These are phyloP conservation scores for Paralvinella palmiformis DNA, from an alignment of 1,140 invertebrate species.

Conservation along the genomic window DNA sequence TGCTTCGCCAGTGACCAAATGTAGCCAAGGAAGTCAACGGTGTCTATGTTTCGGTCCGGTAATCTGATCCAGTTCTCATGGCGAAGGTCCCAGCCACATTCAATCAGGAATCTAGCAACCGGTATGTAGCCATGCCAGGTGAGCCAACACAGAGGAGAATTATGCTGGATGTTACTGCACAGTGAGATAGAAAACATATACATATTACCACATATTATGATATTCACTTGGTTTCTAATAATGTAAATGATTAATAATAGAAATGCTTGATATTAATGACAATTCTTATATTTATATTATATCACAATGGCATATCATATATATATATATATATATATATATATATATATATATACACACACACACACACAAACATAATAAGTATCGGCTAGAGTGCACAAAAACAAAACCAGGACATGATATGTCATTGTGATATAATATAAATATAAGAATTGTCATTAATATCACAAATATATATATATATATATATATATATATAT, in stretches of 20 bases:
- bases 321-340: no score
- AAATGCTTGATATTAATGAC: neutral
- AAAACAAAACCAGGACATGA: no score
- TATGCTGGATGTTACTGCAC: neutral
- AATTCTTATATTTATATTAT: neutral
- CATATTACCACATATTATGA: neutral
- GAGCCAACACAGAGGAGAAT: constrained; percentile 18
- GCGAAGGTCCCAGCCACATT: constrained; percentile 13
- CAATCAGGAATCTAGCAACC: constrained; percentile 6
- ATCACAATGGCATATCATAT: neutral
- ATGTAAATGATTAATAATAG: neutral
- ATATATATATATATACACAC: no score
- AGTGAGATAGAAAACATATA: neutral
- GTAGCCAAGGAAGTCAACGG: neutral
- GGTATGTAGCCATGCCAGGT: constrained; percentile 7
- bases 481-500: no score
- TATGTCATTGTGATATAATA: no score
- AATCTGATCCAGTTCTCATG: constrained; percentile 9
- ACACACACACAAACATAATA: no score
- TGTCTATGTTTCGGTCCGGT: constrained; percentile 4
- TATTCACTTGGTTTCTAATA: neutral
- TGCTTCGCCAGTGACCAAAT: neutral
- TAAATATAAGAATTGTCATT: no score
- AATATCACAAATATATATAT: no score
- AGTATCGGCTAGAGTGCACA: no score